phyloP scores from a whole-genome alignment of 2,113 vertebrate species.

The Athene cunicularia region DNA sequence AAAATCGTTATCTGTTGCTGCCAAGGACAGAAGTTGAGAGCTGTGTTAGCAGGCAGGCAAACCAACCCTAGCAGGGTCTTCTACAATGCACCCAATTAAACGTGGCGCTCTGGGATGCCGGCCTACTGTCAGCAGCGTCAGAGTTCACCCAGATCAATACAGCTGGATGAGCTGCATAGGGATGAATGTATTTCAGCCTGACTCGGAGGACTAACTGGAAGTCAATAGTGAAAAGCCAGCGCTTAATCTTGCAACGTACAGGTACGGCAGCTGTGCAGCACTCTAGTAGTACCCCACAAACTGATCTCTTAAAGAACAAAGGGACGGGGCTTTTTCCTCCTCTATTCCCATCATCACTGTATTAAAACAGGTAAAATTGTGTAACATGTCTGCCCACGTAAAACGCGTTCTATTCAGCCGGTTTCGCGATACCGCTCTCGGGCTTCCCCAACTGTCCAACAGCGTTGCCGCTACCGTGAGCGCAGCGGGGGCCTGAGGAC shows the following conservation, averaged over 20 bases:
- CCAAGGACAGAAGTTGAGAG: neutral
- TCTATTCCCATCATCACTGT: neutral
- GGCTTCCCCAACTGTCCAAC: neutral
- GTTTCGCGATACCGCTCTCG: neutral
- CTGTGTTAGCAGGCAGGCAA: neutral
- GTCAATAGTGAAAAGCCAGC: neutral
- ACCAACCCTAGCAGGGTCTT: neutral
- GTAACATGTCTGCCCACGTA: constrained; percentile 12
- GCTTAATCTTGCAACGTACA: neutral
- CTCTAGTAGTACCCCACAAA: neutral
- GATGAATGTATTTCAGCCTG: neutral
- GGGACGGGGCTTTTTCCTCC: neutral
- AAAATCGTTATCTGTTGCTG: neutral
- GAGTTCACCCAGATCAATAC: neutral
- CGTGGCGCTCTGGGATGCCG: neutral
- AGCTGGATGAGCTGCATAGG: neutral
- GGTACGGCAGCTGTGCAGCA: neutral
- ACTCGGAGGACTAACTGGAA: neutral
- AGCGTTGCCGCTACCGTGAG: neutral
- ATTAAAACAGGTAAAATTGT: neutral
- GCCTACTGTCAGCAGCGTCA: neutral
- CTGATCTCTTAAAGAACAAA: constrained; percentile 13
- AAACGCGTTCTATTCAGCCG: accelerated
- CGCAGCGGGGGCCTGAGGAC: neutral
- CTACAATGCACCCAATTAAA: neutral